Percentiles rank a stretch among this genome's conserved stretches.
Conservation (phyloP, 1,140 invertebrate genomes). For the Megalonaias nervosa region DNA sequence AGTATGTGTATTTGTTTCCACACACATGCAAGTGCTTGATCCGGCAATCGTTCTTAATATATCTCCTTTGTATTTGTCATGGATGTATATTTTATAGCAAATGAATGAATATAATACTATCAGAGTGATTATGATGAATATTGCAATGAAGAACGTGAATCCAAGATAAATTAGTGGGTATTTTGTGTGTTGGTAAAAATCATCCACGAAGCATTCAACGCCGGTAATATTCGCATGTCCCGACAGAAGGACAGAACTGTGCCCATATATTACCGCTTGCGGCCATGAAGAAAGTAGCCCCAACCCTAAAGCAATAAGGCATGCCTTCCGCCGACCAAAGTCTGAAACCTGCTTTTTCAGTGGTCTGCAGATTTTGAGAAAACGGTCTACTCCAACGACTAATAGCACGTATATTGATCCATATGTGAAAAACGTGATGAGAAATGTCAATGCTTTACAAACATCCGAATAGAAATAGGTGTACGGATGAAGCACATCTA, state of each 20-base stretch:
- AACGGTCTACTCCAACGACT: constrained; percentile 50
- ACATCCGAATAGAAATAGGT: constrained; percentile 32
- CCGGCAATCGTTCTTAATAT: neutral
- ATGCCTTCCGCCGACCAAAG: constrained; percentile 31
- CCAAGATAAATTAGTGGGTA: constrained; percentile 15
- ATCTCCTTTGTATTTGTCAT: neutral
- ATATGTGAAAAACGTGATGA: constrained; percentile 41
- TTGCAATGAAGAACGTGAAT: constrained; percentile 8
- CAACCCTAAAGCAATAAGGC: constrained; percentile 12
- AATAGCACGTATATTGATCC: constrained; percentile 45
- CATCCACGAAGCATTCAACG: constrained; percentile 28
- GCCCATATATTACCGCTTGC: constrained; percentile 23
- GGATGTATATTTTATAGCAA: constrained; percentile 9
- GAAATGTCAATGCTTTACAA: constrained; percentile 43
- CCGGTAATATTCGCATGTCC: constrained; percentile 8
- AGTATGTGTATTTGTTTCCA: neutral
- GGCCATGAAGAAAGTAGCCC: constrained; percentile 24
- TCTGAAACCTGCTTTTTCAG: constrained; percentile 43
- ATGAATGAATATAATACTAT: constrained; percentile 26
- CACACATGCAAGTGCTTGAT: neutral
- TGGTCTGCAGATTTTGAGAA: constrained; percentile 49
- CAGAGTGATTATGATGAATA: constrained; percentile 2
- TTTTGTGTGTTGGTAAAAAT: constrained; percentile 3
- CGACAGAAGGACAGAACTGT: neutral
- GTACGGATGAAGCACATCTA: constrained; percentile 46